These are phyloP conservation scores for Neelides folsomi DNA, from an alignment of 2,888 invertebrate genomes.

Conservation along the genomic window DNA sequence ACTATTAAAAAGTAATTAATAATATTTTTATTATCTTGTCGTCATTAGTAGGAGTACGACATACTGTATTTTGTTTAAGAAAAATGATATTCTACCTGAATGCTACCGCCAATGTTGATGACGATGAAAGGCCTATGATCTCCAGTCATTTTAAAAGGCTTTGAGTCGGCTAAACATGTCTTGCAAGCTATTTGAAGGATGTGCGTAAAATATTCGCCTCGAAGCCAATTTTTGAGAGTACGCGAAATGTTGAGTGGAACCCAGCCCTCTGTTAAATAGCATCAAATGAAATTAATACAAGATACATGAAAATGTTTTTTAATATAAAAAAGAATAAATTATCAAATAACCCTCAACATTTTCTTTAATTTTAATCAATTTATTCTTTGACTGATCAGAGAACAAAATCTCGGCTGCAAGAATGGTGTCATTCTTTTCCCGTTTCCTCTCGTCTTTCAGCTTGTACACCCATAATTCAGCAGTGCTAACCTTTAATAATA, in stretches of 20 bases:
- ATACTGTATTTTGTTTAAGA: no score
- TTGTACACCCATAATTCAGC: slow-evolving; percentile 74
- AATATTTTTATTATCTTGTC: no score
- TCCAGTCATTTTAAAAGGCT: slow-evolving; percentile 43
- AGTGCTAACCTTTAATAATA: slow-evolving; percentile 40
- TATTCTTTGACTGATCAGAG: not conserved
- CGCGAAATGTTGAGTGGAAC: slow-evolving; percentile 63
- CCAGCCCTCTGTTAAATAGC: slow-evolving; percentile 60
- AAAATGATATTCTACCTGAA: no score
- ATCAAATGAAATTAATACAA: no score
- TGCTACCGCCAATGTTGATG: slow-evolving; percentile 45
- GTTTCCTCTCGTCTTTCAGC: slow-evolving; percentile 46
- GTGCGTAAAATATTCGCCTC: slow-evolving; percentile 50
- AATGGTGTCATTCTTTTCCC: slow-evolving; percentile 45
- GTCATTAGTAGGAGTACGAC: no score
- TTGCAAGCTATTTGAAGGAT: slow-evolving; percentile 63
- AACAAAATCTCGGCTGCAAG: not conserved
- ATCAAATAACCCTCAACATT: slow-evolving; percentile 1
- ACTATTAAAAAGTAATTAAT: no score
- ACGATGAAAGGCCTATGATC: slow-evolving; percentile 55
- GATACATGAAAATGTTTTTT: no score
- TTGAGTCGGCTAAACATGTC: slow-evolving; percentile 52
- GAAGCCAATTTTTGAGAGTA: slow-evolving; percentile 62
- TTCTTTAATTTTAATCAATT: slow-evolving; percentile 5
- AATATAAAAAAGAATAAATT: no score